Evolutionary conservation across 2,113 vertebrate species (phyloP), one percentile per base, ranked within the genome.

Genomic region (Entelurus aequoreus): DNA sequence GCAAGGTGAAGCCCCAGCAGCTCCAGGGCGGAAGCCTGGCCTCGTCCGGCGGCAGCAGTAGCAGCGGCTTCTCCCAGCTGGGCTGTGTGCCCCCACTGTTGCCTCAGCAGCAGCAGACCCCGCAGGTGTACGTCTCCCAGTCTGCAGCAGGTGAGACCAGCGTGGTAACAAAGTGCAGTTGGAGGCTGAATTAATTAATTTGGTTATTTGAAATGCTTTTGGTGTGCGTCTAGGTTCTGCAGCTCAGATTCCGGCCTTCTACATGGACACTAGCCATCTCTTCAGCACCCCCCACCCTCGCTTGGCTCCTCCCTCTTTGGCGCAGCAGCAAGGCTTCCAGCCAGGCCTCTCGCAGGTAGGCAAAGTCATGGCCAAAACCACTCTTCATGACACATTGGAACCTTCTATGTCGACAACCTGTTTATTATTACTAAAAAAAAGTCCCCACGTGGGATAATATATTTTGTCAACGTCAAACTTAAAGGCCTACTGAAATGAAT

Each of bases 191-290:
- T 11, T 9, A 6, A 46, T 12, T 4, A 12, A 12, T 46, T 3
- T 46, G 42, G 0, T 46, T 4, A 11, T 46, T 44, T 12, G 48
- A 50, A 50, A 53, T 35, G 19, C 11, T 21, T 42, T 42, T 42
- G 28, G 28, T 42, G 8, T 42, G 40, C 10, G 6, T 46, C 42
- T 46, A 46, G 90, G 89, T 72, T 86, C 88, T 92, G 46, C 89
- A 91, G 94, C 94, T 84, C 97, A 98, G 83, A 98, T 98, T 69
- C 94, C 97, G 66, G 90, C 97, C 0, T 99, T 98, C 84, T 98
- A 98, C 59, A 96, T 99, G 95, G 97, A 99, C 79, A 97, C 96
- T n/a, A 98, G 94, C 83, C 97, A 99, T 54, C 83, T 99, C 0
- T 99, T 99, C 88, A 94, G 84, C 38, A 91, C 93, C 11, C 96